A percentile compares a stretch with the other conserved stretches of the same genome.
Evolutionary conservation across 2,113 vertebrate species (phyloP).

Genomic region (Istiophorus platypterus): DNA sequence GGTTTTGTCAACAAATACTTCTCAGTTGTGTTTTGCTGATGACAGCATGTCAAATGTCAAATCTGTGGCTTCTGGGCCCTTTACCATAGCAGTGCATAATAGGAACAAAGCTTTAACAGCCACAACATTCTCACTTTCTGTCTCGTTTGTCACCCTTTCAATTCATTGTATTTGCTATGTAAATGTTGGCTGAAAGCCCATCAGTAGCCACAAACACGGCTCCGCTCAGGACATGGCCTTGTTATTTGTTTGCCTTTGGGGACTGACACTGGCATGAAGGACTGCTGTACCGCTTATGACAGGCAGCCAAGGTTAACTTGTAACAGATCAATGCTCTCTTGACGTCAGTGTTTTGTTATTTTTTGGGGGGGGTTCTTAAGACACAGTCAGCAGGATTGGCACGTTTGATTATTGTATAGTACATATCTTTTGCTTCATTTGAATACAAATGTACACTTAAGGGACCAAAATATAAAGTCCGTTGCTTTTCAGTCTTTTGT

Average conservation of each 20-base stretch:
- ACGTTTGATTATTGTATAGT: not conserved
- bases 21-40: conserved; percentile 16
- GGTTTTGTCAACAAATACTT: conserved; percentile 1
- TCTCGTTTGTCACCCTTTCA: conserved; percentile 29
- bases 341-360: conserved; percentile 46
- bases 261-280: conserved; percentile 53
- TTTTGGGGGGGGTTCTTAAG: too few relatives aligned
- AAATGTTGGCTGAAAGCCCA: conserved; percentile 68
- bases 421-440: conserved; percentile 5
- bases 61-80: conserved; percentile 17
- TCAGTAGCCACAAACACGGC: conserved; percentile 49
- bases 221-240: conserved; percentile 56
- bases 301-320: conserved; percentile 53
- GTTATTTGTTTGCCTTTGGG: conserved; percentile 68
- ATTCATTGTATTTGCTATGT: conserved; percentile 69
- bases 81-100: not conserved
- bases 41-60: not conserved
- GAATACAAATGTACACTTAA: conserved; percentile 8
- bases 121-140: conserved; percentile 25
- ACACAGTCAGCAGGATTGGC: not conserved
- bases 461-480: not conserved
- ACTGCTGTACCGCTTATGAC: conserved; percentile 49
- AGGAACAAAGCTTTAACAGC: conserved; percentile 17
- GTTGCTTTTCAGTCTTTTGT: conserved; percentile 24
- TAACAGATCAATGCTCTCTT: conserved; percentile 54